Evolutionary conservation across 2,797 vertebrate genomes (phyloP).

Genomic region (Pseudochirops corinnae): DNA sequence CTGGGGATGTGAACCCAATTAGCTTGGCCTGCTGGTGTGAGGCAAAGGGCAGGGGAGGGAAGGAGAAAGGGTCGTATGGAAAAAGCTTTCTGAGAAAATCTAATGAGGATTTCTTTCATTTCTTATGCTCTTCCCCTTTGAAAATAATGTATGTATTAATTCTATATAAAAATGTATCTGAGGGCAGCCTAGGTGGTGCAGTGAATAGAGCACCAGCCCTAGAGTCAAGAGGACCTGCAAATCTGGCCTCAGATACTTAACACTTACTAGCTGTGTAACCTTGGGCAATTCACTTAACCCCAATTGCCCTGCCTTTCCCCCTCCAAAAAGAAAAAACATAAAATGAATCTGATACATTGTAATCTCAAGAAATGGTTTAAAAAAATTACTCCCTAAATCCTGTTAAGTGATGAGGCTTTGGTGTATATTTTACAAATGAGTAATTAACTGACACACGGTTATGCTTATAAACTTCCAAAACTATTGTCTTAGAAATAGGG

Average conservation of each 20-base stretch:
- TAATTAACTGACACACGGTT: background rate
- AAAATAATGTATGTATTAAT: constrained; percentile 26
- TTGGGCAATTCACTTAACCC: no score
- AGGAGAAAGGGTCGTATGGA: no score
- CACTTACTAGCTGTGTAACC: no score
- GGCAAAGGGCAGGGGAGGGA: no score
- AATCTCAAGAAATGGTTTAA: background rate
- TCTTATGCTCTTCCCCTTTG: constrained; percentile 7
- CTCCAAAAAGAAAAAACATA: background rate
- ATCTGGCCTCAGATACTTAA: no score
- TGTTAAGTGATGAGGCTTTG: background rate
- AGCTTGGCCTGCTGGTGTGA: constrained; percentile 14
- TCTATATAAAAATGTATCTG: background rate
- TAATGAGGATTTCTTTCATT: constrained; percentile 32
- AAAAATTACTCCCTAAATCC: background rate
- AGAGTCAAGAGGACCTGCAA: no score
- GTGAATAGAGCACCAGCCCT: no score
- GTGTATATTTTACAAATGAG: background rate
- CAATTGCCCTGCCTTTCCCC: no score
- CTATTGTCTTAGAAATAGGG: background rate
- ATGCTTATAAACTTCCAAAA: background rate
- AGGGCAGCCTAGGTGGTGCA: no score
- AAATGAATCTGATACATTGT: background rate
- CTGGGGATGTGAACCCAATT: background rate
- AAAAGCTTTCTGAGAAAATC: constrained; percentile 28